Evolutionary conservation across 2,113 vertebrate species (phyloP).

Genomic region (Mustelus asterias): DNA sequence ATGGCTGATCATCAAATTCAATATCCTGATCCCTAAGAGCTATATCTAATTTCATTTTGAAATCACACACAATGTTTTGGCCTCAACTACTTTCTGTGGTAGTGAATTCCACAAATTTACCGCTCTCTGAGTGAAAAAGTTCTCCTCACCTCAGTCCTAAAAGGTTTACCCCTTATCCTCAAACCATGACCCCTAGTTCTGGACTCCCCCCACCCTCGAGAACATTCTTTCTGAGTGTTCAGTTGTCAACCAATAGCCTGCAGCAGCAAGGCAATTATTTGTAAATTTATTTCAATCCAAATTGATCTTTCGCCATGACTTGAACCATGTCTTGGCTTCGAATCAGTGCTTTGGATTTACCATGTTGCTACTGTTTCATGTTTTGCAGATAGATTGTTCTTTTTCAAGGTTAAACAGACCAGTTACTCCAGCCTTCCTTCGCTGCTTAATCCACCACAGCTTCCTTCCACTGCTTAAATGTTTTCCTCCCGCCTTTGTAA

Average conservation of each 20-base stretch:
- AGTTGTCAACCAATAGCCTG: neutral
- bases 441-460: neutral
- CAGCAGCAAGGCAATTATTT: neutral
- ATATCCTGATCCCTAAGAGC: too few relatives aligned
- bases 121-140: too few relatives aligned
- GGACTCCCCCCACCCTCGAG: too few relatives aligned
- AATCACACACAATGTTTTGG: too few relatives aligned
- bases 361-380: neutral
- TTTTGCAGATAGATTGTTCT: neutral
- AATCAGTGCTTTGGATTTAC: neutral
- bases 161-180: too few relatives aligned
- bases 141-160: too few relatives aligned
- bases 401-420: neutral
- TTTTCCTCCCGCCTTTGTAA: neutral
- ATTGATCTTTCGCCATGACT: neutral
- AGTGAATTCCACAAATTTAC: too few relatives aligned
- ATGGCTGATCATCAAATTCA: too few relatives aligned
- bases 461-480: neutral
- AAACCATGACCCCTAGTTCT: too few relatives aligned
- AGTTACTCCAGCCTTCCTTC: neutral
- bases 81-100: too few relatives aligned
- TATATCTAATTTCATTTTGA: too few relatives aligned
- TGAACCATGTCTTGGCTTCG: neutral
- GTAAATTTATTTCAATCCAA: neutral
- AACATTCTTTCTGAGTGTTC: too few relatives aligned